phyloP scores from a whole-genome alignment of 2,113 vertebrate genomes.

The Girardinichthys multiradiatus region DNA sequence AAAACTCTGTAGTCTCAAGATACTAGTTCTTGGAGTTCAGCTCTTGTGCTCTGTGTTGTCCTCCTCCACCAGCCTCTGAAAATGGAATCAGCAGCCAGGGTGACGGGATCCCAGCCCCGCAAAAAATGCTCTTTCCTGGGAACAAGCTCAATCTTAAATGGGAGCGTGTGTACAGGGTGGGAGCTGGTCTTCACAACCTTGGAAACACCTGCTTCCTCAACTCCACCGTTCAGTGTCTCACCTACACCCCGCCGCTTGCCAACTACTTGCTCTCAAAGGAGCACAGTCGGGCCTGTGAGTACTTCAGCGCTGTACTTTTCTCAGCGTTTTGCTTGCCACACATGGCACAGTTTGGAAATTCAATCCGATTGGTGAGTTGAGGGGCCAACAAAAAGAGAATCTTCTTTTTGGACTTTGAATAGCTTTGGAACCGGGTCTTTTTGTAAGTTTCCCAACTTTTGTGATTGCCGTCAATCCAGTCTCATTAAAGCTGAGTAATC shows the following conservation, averaged over 20 bases:
- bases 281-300: conserved; percentile 91
- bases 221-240: conserved; percentile 95
- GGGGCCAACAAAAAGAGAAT: too few relatives aligned
- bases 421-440: too few relatives aligned
- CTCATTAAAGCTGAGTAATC: too few relatives aligned
- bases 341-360: too few relatives aligned
- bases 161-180: conserved; percentile 89
- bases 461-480: too few relatives aligned
- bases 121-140: conserved; percentile 91
- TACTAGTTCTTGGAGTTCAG: not conserved
- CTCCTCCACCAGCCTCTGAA: conserved; percentile 73
- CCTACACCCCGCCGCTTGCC: conserved; percentile 92
- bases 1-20: not conserved
- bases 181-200: conserved; percentile 94
- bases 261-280: conserved; percentile 96
- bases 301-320: not conserved
- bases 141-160: conserved; percentile 89
- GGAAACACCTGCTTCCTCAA: conserved; percentile 99
- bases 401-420: too few relatives aligned
- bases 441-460: too few relatives aligned
- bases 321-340: too few relatives aligned
- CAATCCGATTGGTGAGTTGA: too few relatives aligned
- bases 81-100: conserved; percentile 52
- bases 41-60: not conserved
- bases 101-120: conserved; percentile 89